These are phyloP conservation scores for Smittia aterrima DNA, from an alignment of 2,888 invertebrate species.

Conservation along the genomic window DNA sequence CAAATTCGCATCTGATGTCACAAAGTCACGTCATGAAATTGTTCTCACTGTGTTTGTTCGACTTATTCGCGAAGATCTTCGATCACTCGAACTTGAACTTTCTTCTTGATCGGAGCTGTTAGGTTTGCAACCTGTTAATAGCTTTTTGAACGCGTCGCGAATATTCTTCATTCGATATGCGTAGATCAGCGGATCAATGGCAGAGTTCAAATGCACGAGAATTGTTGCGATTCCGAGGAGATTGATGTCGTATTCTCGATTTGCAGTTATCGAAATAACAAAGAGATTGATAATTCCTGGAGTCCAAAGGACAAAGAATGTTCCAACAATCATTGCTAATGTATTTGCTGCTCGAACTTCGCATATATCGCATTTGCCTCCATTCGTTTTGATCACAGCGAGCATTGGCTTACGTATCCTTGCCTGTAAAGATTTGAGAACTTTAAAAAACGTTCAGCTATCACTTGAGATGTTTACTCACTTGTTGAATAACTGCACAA, in stretches of 20 bases:
- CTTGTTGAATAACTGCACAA: neutral
- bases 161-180: neutral
- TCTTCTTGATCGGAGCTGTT: too few species aligned
- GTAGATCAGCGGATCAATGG: neutral
- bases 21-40: too few species aligned
- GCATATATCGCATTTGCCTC: too few species aligned
- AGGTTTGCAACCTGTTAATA: neutral
- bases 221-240: neutral
- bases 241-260: neutral
- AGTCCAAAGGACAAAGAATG: neutral
- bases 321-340: slow-evolving; percentile 1
- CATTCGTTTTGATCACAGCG: too few species aligned
- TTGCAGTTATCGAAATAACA: neutral
- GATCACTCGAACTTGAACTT: too few species aligned
- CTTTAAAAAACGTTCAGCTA: neutral
- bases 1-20: too few species aligned
- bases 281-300: neutral
- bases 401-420: neutral
- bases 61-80: too few species aligned
- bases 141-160: neutral
- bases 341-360: slow-evolving; percentile 1
- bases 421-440: too few species aligned
- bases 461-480: too few species aligned
- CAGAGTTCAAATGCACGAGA: neutral
- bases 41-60: too few species aligned